Conservation (phyloP, 92 coral and sea anemone genomes). For the Porites lobata region DNA sequence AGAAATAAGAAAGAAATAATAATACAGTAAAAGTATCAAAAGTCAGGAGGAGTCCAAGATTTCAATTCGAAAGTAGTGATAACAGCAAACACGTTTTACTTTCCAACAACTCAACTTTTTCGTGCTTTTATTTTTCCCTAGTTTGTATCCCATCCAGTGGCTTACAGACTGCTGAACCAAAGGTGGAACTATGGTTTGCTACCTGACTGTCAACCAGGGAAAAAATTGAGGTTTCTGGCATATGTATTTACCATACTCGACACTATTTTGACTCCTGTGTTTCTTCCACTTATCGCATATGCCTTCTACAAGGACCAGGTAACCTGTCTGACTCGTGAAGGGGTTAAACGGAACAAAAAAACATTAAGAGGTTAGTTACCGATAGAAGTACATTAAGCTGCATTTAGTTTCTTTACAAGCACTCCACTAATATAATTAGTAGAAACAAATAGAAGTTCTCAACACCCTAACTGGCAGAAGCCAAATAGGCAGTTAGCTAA, state of each 20-base stretch:
- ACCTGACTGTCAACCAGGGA: conserved; percentile 1
- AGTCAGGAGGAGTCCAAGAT: no score
- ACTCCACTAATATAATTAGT: no score
- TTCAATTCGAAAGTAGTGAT: no score
- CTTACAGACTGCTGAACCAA: conserved; percentile 30
- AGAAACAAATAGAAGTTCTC: no score
- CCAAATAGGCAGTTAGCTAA: no score
- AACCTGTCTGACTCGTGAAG: no score
- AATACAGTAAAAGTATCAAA: no score
- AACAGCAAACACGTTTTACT: neutral
- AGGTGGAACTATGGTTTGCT: conserved; percentile 53
- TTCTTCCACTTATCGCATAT: conserved; percentile 28
- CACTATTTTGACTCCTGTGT: conserved; percentile 28
- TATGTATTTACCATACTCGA: conserved; percentile 30
- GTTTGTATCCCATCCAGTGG: conserved; percentile 48
- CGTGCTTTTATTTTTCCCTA: neutral
- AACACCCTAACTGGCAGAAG: no score
- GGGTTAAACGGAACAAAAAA: neutral
- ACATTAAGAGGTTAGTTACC: neutral
- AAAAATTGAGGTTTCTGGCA: conserved; percentile 7
- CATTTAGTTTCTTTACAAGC: no score
- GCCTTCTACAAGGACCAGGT: conserved; percentile 38
- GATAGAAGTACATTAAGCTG: no score
- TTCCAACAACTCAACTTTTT: neutral
- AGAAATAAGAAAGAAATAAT: no score